Percentiles rank a stretch among this genome's conserved stretches.
These are phyloP conservation scores for Parazoanthus darwini DNA, from an alignment of 92 coral and sea anemone species.

Conservation along the genomic window DNA sequence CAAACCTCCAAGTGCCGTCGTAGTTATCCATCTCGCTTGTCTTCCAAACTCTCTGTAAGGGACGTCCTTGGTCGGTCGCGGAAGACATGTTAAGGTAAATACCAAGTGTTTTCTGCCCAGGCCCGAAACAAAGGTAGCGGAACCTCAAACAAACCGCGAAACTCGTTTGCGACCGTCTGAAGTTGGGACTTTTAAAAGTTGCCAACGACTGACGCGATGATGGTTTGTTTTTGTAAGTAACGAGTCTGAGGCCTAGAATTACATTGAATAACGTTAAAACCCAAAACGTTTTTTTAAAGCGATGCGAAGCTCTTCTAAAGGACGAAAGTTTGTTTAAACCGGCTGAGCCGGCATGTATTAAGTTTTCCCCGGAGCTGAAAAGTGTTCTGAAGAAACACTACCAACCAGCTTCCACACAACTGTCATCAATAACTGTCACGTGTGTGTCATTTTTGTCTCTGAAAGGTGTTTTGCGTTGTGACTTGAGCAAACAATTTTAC, in stretches of 20 bases:
- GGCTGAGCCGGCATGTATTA: too few relatives aligned
- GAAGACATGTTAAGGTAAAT: slow-evolving; percentile 56
- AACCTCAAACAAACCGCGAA: slow-evolving; percentile 64
- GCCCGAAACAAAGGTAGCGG: slow-evolving; percentile 60
- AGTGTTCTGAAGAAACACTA: too few relatives aligned
- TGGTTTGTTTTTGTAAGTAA: slow-evolving; percentile 3
- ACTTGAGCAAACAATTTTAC: too few relatives aligned
- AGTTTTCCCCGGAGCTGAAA: too few relatives aligned
- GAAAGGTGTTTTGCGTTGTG: too few relatives aligned
- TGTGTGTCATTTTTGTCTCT: too few relatives aligned
- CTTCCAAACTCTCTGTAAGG: slow-evolving; percentile 58
- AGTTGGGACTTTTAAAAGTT: slow-evolving; percentile 49
- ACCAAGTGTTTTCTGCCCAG: slow-evolving; percentile 54
- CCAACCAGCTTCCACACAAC: too few relatives aligned
- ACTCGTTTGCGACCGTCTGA: slow-evolving; percentile 51
- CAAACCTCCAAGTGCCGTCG: slow-evolving; percentile 60
- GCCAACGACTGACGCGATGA: not conserved
- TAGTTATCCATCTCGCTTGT: slow-evolving; percentile 49
- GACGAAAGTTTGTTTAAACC: too few relatives aligned
- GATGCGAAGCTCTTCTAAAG: too few relatives aligned
- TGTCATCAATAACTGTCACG: too few relatives aligned
- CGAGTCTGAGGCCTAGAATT: slow-evolving; percentile 35
- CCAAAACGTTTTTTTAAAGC: not conserved
- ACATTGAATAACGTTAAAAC: not conserved
- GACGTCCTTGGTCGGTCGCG: slow-evolving; percentile 33